Percentiles rank a stretch among this genome's conserved stretches.
Conservation (phyloP, 2,113 vertebrate species). For the Sylvia atricapilla region DNA sequence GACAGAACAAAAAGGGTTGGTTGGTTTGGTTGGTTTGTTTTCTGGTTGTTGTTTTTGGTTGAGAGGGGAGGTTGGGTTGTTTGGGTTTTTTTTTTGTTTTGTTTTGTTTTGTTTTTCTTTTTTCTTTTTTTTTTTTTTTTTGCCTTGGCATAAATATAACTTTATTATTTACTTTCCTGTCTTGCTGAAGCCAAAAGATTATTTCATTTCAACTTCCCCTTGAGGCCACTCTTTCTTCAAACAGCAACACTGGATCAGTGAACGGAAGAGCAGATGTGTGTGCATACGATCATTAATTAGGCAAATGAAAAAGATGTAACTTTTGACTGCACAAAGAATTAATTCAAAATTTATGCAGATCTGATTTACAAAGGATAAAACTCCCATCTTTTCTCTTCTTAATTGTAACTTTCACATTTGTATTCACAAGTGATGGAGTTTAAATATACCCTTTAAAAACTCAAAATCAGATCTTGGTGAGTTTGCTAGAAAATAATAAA, state of each 20-base stretch:
- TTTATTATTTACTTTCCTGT: not conserved
- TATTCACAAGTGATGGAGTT: not conserved
- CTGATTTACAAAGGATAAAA: not conserved
- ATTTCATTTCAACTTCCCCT: not conserved
- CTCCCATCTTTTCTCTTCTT: accelerated
- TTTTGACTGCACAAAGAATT: not conserved
- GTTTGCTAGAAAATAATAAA: not conserved
- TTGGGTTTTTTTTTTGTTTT: not conserved
- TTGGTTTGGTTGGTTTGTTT: not conserved
- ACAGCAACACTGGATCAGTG: not conserved
- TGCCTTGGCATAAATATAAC: not conserved
- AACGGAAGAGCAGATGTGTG: not conserved
- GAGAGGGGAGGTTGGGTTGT: not conserved
- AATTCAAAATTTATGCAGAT: not conserved
- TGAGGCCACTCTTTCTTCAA: not conserved
- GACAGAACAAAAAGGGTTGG: not conserved
- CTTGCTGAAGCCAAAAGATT: not conserved
- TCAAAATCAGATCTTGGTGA: not conserved
- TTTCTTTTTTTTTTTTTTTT: not conserved
- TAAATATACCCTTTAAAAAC: not conserved
- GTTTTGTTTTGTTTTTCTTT: not conserved
- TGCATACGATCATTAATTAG: not conserved
- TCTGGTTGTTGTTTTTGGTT: not conserved
- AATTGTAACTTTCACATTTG: not conserved
- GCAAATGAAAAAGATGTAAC: not conserved